These are phyloP conservation scores for Megaustenia siamemsis DNA, from an alignment of 2,888 invertebrate genomes.

Conservation along the genomic window DNA sequence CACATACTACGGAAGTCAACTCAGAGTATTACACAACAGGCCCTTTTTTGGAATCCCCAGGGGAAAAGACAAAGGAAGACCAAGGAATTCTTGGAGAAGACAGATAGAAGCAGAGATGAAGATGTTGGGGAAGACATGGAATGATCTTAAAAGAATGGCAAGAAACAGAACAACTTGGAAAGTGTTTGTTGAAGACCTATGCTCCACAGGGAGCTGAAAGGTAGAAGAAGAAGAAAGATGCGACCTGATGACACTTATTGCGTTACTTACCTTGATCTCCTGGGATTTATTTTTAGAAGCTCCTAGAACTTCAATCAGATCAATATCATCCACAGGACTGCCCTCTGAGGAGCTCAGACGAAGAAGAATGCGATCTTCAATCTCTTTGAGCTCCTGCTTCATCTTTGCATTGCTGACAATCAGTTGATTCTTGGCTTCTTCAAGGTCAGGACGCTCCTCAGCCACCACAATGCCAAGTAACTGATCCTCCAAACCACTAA, in stretches of 20 bases:
- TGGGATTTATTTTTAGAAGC: conserved; percentile 80
- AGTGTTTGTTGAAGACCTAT: too few relatives aligned
- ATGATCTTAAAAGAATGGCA: too few relatives aligned
- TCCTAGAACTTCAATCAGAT: conserved; percentile 85
- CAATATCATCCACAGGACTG: conserved; percentile 88
- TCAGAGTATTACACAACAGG: too few relatives aligned
- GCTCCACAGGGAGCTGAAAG: too few relatives aligned
- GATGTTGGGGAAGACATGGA: too few relatives aligned
- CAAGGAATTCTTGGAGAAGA: too few relatives aligned
- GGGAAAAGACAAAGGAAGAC: too few relatives aligned
- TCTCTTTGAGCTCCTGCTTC: conserved; percentile 87
- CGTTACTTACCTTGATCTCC: conserved; percentile 78
- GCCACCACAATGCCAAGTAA: conserved; percentile 81
- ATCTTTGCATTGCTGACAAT: conserved; percentile 89
- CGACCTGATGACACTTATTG: too few relatives aligned
- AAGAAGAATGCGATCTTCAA: conserved; percentile 80
- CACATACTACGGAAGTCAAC: too few relatives aligned
- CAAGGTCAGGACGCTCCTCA: conserved; percentile 80
- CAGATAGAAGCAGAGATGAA: too few relatives aligned
- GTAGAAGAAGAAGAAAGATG: background rate
- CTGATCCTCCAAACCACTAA: conserved; percentile 80
- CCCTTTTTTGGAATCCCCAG: too few relatives aligned
- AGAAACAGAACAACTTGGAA: too few relatives aligned
- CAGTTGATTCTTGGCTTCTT: conserved; percentile 81
- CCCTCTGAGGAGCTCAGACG: conserved; percentile 83